A percentile compares a stretch with the other conserved stretches of the same genome.
These are phyloP conservation scores for Monarcha castaneiventris DNA, from an alignment of 2,113 vertebrate species.

Conservation along the genomic window DNA sequence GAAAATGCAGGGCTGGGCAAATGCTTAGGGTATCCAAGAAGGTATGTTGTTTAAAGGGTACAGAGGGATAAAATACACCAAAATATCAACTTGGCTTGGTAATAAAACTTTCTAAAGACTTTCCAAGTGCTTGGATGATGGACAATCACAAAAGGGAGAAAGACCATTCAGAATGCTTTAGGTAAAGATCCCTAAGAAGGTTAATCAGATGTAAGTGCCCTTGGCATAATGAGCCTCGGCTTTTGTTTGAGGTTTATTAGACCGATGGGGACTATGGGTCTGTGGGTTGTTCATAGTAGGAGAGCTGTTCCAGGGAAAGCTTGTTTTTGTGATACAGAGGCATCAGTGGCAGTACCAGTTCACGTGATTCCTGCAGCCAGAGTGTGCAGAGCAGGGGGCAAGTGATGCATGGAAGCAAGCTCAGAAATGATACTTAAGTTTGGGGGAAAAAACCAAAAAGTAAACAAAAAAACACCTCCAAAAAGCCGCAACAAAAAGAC, in stretches of 20 bases:
- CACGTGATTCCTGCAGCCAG: background rate
- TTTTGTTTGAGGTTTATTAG: background rate
- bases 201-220: background rate
- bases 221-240: background rate
- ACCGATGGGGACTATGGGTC: background rate
- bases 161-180: background rate
- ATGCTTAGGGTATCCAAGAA: background rate
- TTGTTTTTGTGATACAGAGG: background rate
- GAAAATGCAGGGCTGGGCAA: background rate
- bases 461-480: background rate
- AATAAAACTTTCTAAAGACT: background rate
- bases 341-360: background rate
- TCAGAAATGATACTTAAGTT: background rate
- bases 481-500: background rate
- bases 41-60: background rate
- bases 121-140: background rate
- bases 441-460: rapidly evolving
- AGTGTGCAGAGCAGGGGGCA: background rate
- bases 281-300: background rate
- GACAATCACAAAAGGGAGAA: rapidly evolving
- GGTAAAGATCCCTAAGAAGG: background rate
- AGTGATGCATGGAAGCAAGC: rapidly evolving
- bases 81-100: background rate
- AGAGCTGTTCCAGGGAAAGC: background rate
- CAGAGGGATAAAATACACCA: background rate